Evolutionary conservation across 2,797 vertebrate species (phyloP), one percentile per base, ranked within the genome.

Genomic region (Sebastes taczanowskii): DNA sequence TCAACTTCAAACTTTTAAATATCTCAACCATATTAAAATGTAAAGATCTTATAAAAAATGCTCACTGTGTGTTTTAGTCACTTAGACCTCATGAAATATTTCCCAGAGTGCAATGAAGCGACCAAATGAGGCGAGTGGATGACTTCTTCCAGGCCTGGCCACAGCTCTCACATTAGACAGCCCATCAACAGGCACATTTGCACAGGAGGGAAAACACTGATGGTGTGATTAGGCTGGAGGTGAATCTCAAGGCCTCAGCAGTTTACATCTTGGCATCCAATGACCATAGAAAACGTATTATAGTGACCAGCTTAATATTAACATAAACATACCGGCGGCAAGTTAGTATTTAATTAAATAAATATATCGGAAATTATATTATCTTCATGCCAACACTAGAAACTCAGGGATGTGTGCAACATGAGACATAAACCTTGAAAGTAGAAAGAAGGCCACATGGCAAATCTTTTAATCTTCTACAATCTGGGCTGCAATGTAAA

Each of bases 61-160:
- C 91, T 90, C 92, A 90, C 90, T 83, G 92, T 87, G 63, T 94
- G 93, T 94, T 96, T 95, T 93, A 95, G 95, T 94, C 95, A 96
- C 95, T 96, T 96, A 95, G 91, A 89, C 87, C 92, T 95, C 94
- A 95, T 96, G 91, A 96, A 95, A 95, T 94, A 95, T 96, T 96
- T 95, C 94, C 93, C 73, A 84, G 93, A 80, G 93, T 93, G 93
- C 94, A 93, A 92, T 86, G 94, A 94, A 93, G 94, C 90, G 80
- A 86, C 92, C 88, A 92, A 89, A 89, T 91, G 90, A 91, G 86
- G 84, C 73, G 75, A 93, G 91, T 90, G 92, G 91, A 91, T 88
- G 92, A 88, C 87, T 94, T 92, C 89, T 91, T 92, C 74, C 84
- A 85, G 78, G 89, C 90, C 88, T 83, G 90, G 93, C 88, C 88